Evolutionary conservation across 2,113 vertebrate genomes (phyloP), one percentile per base, ranked within the genome.

Genomic region (Hydrochoerus hydrochaeris): DNA sequence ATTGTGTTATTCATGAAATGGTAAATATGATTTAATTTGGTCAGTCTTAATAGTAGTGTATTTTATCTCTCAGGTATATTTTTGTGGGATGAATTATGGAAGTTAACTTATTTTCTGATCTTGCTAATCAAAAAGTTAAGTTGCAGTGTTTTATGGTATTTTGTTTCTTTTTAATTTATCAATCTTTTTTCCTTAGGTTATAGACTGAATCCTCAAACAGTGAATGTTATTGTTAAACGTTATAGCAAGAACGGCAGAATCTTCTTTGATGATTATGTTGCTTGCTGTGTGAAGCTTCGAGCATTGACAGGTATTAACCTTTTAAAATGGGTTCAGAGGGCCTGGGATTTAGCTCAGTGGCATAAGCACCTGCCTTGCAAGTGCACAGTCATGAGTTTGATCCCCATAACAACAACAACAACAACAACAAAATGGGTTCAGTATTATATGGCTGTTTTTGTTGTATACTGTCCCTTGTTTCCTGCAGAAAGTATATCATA

Each of bases 241-340:
- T 99, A 99, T 96, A 99, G 98, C 98, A 99, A 98, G 97, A 98
- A 97, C 44, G 99, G 99, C 63, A 98, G 98, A 57, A 99, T 99
- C 96, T 99, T 96, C 97, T 99, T 99, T 67, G 99, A 99, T 90
- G 99, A 99, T 97, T 99, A 99, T 73, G 99, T 99, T 95, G 99
- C 99, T n/a, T 99, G 99, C 97, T 99, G 99, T 84, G 99, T 99
- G 83, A 99, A 99, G 95, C 98, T 99, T 85, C 98, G 99, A 16
- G 95, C 99, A 57, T 96, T 99, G 95, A 99, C 99, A 98, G 99
- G 99, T 99, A 98, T 20, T 87, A 11, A 41, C 4, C 32, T 30
- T 88, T 88, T 94, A 75, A 96, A 88, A 41, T 81, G 3, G 22
- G 11, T 77, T 65, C 13, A 75, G 1, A 52, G 49, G 49, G 49